Evolutionary conservation across 2,888 invertebrate genomes (phyloP).

Genomic region (Pollenia griseotomentosa): DNA sequence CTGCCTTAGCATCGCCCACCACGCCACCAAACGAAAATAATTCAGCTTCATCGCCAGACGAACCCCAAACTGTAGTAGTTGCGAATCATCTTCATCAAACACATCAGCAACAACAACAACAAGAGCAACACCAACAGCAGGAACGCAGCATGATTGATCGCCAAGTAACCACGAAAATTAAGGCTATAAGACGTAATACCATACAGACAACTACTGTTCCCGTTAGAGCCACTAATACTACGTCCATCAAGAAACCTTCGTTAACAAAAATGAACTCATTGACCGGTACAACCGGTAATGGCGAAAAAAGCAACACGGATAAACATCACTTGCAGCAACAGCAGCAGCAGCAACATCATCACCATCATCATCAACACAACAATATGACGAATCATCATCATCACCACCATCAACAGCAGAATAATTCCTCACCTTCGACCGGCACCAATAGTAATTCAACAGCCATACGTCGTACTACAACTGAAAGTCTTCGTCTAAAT

Average conservation of each 20-base stretch:
- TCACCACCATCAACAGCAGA: slow-evolving; percentile 74
- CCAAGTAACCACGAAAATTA: slow-evolving; percentile 79
- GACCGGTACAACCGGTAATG: slow-evolving; percentile 63
- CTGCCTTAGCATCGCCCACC: slow-evolving; percentile 75
- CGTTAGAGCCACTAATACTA: slow-evolving; percentile 74
- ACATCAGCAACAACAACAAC: slow-evolving; percentile 71
- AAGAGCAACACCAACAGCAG: slow-evolving; percentile 71
- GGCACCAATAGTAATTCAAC: slow-evolving; percentile 71
- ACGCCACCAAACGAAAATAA: slow-evolving; percentile 77
- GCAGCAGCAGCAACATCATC: slow-evolving; percentile 76
- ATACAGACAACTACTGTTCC: slow-evolving; percentile 77
- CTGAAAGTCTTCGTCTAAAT: slow-evolving; percentile 88
- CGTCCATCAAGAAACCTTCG: slow-evolving; percentile 78
- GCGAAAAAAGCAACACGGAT: slow-evolving; percentile 49
- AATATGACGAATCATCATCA: slow-evolving; percentile 74
- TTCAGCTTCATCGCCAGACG: slow-evolving; percentile 80
- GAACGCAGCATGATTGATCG: slow-evolving; percentile 81
- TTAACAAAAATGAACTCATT: slow-evolving; percentile 80
- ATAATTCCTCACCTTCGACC: slow-evolving; percentile 74
- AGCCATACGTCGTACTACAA: slow-evolving; percentile 89
- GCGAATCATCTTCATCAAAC: slow-evolving; percentile 74
- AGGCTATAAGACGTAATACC: slow-evolving; percentile 79
- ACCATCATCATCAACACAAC: slow-evolving; percentile 76
- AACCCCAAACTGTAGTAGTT: slow-evolving; percentile 78
- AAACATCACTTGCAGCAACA: slow-evolving; percentile 76